Evolutionary conservation across 2,888 invertebrate genomes (phyloP).

Genomic region (Lasioglossum vierecki): DNA sequence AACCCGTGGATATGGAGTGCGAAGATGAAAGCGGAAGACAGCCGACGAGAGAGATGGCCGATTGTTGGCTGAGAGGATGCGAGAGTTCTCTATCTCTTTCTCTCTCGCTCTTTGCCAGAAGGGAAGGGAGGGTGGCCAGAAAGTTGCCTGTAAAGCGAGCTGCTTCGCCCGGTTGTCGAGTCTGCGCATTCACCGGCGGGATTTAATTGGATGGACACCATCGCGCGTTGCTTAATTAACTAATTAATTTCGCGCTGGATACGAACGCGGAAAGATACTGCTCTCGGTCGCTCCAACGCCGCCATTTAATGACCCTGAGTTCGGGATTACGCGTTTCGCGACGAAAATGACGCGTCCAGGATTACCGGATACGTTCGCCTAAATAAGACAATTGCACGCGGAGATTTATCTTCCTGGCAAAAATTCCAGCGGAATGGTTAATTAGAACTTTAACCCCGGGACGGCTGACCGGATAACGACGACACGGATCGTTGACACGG

Average conservation of each 20-base stretch:
- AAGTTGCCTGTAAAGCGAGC: constrained; percentile 71
- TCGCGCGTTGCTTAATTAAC: constrained; percentile 81
- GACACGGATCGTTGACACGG: background rate
- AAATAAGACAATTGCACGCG: background rate
- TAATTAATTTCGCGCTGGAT: constrained; percentile 82
- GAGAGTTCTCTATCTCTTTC: background rate
- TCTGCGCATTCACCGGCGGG: constrained; percentile 73
- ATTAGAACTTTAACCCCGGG: background rate
- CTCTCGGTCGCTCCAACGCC: constrained; percentile 34
- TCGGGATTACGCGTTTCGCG: constrained; percentile 25
- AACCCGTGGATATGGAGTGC: constrained; percentile 54
- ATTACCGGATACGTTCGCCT: background rate
- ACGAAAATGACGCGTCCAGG: background rate
- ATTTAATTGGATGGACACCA: constrained; percentile 83
- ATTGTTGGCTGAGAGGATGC: background rate
- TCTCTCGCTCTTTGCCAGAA: constrained; percentile 24
- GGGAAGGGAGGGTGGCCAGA: constrained; percentile 46
- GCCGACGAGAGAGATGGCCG: constrained; percentile 22
- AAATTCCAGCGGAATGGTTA: background rate
- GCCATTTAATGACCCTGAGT: constrained; percentile 53
- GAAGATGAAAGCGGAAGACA: constrained; percentile 63
- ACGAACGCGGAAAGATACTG: constrained; percentile 72
- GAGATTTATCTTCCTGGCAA: background rate
- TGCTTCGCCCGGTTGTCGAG: constrained; percentile 73
- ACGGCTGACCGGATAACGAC: background rate